These are phyloP conservation scores for Tetrax tetrax DNA, from an alignment of 2,113 vertebrate genomes.

Conservation along the genomic window DNA sequence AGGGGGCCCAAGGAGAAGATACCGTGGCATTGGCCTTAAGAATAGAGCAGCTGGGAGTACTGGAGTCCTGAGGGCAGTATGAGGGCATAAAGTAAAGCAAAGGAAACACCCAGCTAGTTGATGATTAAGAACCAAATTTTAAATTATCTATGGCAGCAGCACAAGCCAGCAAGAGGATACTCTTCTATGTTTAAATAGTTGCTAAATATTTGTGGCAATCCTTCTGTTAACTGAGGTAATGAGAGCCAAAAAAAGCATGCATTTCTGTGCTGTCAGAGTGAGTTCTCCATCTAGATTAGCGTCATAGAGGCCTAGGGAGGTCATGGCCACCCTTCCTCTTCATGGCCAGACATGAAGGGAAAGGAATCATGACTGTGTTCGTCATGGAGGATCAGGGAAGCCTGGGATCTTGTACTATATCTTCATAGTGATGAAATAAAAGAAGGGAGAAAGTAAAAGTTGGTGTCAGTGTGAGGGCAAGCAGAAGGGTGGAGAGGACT, in stretches of 20 bases:
- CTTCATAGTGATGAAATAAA: neutral
- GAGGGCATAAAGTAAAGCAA: neutral
- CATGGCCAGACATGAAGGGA: neutral
- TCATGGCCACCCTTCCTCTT: neutral
- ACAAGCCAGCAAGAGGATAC: neutral
- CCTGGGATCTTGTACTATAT: neutral
- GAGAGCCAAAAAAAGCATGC: neutral
- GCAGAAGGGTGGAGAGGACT: neutral
- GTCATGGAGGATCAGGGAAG: neutral
- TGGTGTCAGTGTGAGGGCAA: neutral
- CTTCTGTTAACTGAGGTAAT: neutral
- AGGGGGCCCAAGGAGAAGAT: neutral
- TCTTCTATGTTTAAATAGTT: neutral
- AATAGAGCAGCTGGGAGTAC: neutral
- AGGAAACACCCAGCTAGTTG: neutral
- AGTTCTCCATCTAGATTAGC: neutral
- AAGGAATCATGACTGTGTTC: neutral
- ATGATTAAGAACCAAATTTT: neutral
- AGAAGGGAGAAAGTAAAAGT: neutral
- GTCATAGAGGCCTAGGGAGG: accelerated
- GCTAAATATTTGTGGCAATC: neutral
- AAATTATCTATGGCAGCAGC: neutral
- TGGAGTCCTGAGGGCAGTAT: neutral
- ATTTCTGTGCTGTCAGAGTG: neutral
- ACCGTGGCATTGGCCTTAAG: neutral